Percentiles rank a stretch among this genome's conserved stretches.
Evolutionary conservation across 2,888 invertebrate species (phyloP).

Genomic region (Cheilosia pagana): DNA sequence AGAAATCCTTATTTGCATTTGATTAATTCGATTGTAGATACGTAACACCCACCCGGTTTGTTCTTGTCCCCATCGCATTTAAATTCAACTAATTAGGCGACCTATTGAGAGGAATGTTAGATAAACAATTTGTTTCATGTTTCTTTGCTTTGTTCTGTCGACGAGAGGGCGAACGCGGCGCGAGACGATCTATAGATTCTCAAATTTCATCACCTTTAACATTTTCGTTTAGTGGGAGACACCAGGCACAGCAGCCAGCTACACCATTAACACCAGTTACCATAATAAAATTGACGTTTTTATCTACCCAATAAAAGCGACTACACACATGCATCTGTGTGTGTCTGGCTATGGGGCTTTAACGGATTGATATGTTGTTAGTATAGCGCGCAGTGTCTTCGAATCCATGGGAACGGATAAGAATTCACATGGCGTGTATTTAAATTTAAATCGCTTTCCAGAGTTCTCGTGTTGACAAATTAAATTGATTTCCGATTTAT

Average conservation of each 20-base stretch:
- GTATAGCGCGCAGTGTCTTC: conserved; percentile 35
- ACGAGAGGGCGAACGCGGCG: too few species aligned
- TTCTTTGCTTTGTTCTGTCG: conserved; percentile 43
- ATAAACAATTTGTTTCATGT: conserved; percentile 71
- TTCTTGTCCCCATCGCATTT: conserved; percentile 26
- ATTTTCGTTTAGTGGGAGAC: conserved; percentile 38
- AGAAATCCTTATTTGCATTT: conserved; percentile 66
- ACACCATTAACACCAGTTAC: conserved; percentile 67
- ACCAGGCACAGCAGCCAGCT: conserved; percentile 48
- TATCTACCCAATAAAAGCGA: conserved; percentile 74
- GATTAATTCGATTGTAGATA: conserved; percentile 63
- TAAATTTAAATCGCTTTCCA: conserved; percentile 34
- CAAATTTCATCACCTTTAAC: conserved; percentile 63
- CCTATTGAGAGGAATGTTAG: conserved; percentile 65
- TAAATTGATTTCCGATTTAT: conserved; percentile 74
- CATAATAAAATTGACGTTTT: conserved; percentile 71
- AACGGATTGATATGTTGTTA: conserved; percentile 61
- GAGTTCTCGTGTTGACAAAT: conserved; percentile 77
- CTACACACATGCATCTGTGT: conserved; percentile 52
- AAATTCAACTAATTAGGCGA: conserved; percentile 56
- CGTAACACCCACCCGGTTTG: conserved; percentile 36
- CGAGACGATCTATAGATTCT: conserved; percentile 38
- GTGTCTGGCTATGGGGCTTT: conserved; percentile 53
- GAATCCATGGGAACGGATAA: conserved; percentile 64
- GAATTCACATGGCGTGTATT: conserved; percentile 43